Conservation (phyloP, 2,113 vertebrate species). For the Xyliphius kryptos region DNA sequence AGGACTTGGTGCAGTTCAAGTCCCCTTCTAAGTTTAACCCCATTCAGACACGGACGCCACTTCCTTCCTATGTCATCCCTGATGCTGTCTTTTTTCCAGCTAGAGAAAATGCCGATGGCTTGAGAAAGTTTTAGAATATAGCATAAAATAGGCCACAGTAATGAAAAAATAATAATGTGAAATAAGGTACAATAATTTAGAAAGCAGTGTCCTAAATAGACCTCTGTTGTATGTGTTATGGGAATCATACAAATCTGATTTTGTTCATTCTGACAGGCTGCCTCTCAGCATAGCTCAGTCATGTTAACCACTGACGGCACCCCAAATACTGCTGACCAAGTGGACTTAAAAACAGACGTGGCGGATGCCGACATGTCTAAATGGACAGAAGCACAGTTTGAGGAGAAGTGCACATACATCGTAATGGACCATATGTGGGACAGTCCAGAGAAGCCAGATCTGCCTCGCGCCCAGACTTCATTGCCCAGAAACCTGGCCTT, state of each 20-base stretch:
- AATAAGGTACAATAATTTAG: no score
- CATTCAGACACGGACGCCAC: constrained; percentile 88
- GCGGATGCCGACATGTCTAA: constrained; percentile 86
- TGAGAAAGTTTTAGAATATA: no score
- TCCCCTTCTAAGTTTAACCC: constrained; percentile 97
- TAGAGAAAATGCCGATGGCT: no score
- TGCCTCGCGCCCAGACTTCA: constrained; percentile 79
- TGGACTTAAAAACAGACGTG: constrained; percentile 80
- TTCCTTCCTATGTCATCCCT: constrained; percentile 96
- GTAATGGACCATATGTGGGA: constrained; percentile 89
- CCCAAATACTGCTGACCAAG: constrained; percentile 67
- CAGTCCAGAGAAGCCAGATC: constrained; percentile 61
- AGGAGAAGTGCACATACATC: constrained; percentile 93
- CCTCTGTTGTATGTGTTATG: no score
- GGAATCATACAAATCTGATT: no score
- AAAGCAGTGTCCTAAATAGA: no score
- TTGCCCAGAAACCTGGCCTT: constrained; percentile 90
- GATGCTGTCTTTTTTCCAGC: constrained; percentile 54
- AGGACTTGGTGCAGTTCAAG: constrained; percentile 81
- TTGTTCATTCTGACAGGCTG: constrained; percentile 71
- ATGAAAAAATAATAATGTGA: no score
- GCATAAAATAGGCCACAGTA: no score
- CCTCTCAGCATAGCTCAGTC: constrained; percentile 81
- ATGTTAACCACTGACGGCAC: constrained; percentile 79
- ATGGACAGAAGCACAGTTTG: constrained; percentile 89